Evolutionary conservation across 2,113 vertebrate genomes (phyloP).

Genomic region (Heliornis fulica): DNA sequence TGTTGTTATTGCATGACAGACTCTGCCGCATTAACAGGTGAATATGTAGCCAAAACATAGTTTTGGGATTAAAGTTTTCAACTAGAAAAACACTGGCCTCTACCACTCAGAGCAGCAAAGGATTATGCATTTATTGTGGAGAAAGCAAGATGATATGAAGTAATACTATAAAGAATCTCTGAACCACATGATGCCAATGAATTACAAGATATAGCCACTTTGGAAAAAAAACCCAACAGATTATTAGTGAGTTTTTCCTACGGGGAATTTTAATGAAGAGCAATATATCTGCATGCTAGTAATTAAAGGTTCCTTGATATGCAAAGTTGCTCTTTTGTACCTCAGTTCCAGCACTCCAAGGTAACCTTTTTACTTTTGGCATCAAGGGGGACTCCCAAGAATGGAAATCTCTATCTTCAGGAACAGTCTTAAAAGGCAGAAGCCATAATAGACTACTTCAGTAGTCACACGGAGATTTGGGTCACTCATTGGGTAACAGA

Average conservation of each 20-base stretch:
- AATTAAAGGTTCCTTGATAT: background rate
- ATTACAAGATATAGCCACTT: background rate
- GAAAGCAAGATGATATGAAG: background rate
- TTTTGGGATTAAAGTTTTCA: background rate
- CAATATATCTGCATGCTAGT: background rate
- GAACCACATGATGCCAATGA: background rate
- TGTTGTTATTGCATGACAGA: background rate
- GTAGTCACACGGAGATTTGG: background rate
- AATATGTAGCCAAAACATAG: background rate
- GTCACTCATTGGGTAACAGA: accelerated
- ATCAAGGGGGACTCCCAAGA: background rate
- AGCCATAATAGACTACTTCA: background rate
- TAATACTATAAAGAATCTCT: background rate
- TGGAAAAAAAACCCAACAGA: background rate
- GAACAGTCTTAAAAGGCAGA: background rate
- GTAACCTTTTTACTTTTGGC: background rate
- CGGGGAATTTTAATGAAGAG: background rate
- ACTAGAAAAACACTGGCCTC: background rate
- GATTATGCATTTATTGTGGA: background rate
- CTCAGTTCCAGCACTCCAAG: background rate
- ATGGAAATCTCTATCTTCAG: background rate
- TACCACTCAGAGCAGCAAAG: background rate
- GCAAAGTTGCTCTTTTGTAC: background rate
- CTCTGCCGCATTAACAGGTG: background rate
- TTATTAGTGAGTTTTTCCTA: background rate